phyloP scores from a whole-genome alignment of 2,113 vertebrate genomes.

The Microcebus griseorufus region DNA sequence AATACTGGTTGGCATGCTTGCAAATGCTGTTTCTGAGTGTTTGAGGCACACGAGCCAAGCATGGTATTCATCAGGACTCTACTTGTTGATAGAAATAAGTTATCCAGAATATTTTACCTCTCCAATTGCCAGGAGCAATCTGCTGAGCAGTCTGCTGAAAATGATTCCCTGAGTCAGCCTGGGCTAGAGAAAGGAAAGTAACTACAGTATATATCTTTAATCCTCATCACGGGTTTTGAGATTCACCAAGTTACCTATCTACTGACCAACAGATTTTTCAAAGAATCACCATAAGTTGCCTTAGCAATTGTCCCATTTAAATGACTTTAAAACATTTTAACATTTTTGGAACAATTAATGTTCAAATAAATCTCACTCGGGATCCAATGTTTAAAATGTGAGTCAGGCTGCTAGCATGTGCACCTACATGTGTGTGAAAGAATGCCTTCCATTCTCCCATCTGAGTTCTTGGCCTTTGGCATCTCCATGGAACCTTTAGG shows the following conservation, averaged over 20 bases:
- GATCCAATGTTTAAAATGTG: not conserved
- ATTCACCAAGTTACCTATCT: not conserved
- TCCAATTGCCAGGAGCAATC: not conserved
- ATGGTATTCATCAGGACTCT: not conserved
- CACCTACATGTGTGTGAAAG: not conserved
- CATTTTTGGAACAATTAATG: slow-evolving; percentile 11
- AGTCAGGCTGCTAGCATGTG: not conserved
- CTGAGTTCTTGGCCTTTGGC: not conserved
- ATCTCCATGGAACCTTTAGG: not conserved
- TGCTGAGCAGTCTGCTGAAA: not conserved
- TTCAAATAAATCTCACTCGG: not conserved
- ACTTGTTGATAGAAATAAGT: not conserved
- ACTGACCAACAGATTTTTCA: not conserved
- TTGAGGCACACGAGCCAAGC: not conserved
- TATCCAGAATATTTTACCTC: not conserved
- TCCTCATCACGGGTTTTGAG: not conserved
- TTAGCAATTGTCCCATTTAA: not conserved
- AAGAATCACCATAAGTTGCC: not conserved
- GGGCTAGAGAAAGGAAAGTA: not conserved
- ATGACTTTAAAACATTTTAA: not conserved
- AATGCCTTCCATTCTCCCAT: not conserved
- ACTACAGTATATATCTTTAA: not conserved
- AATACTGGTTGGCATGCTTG: not conserved
- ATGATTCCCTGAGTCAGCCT: not conserved
- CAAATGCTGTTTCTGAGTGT: not conserved